Evolutionary conservation across 2,113 vertebrate genomes (phyloP), one percentile per base, ranked within the genome.

Genomic region (Elephantulus edwardii): DNA sequence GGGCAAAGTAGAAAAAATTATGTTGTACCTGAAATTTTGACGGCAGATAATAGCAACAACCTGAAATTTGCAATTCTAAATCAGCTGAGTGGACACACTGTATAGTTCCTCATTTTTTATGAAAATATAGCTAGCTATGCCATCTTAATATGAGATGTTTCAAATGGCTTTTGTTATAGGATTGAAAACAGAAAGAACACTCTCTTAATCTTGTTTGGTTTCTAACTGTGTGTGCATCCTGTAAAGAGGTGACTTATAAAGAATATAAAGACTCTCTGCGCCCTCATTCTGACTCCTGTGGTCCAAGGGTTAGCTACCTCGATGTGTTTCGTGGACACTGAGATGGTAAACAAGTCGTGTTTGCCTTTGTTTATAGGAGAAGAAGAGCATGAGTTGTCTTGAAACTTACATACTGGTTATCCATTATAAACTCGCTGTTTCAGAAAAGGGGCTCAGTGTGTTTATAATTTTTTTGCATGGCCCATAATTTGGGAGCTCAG

Each of bases 401-500:
- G 48, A 84, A 52, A 75, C 17, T 30, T 60, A 10, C 9, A 19
- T 33, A 89, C 30, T 16, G 1, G 35, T 64, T 88, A 70, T 42
- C 60, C 20, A 6, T 40, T 77, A 8, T 88, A 90, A 96, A 90
- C 33, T 66, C 46, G 16, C 19, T 91, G 26, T 64, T 93, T 48
- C 70, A 84, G 79, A 94, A 93, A 26, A 7, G 33, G 48, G 40
- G 17, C 14, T 28, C 40, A 79, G 54, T 44, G 11, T 84, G 26
- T 50, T 81, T 79, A 33, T 2, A 22, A 54, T 48, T 10, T 95
- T 94, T n/a, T 95, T 90, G 46, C 82, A 52, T 35, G 83, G 48
- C 75, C 33, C 64, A 8, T 89, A 94, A 92, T 80, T 88, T 58
- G 68, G 74, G 10, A 66, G 17, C 26, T n/a, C n/a, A n/a, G n/a